phyloP scores from a whole-genome alignment of 2,797 vertebrate genomes.

The Botia almorhae region DNA sequence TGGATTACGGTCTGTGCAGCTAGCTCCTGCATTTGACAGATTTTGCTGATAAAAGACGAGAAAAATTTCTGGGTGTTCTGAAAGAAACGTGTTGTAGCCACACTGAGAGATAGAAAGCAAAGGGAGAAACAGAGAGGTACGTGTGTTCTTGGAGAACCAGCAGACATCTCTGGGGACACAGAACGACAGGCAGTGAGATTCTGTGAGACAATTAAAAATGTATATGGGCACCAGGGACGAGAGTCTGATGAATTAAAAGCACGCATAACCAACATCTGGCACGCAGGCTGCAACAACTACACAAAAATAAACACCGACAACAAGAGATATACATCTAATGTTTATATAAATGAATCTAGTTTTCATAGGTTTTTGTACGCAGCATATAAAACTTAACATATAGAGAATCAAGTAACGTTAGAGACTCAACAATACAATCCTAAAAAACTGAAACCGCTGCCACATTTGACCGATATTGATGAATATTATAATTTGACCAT shows the following conservation, averaged over 20 bases:
- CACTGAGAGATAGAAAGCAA: background rate
- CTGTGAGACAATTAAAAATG: conserved; percentile 37
- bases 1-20: conserved; percentile 15
- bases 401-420: background rate
- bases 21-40: background rate
- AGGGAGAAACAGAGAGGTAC: conserved; percentile 19
- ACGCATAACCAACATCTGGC: conserved; percentile 28
- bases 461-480: no score
- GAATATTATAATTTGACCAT: no score
- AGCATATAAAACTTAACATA: background rate
- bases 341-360: background rate
- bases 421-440: background rate
- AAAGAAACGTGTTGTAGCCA: background rate
- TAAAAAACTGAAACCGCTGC: background rate
- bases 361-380: background rate
- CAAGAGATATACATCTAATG: conserved; percentile 14
- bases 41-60: conserved; percentile 15
- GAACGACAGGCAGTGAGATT: conserved; percentile 10
- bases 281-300: conserved; percentile 11
- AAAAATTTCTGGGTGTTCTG: conserved; percentile 5
- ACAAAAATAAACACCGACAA: conserved; percentile 22
- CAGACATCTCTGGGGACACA: conserved; percentile 3
- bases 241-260: conserved; percentile 14
- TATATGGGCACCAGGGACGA: conserved; percentile 28
- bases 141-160: background rate